Conservation (phyloP, 2,797 vertebrate genomes). For the Delichon dasypus region DNA sequence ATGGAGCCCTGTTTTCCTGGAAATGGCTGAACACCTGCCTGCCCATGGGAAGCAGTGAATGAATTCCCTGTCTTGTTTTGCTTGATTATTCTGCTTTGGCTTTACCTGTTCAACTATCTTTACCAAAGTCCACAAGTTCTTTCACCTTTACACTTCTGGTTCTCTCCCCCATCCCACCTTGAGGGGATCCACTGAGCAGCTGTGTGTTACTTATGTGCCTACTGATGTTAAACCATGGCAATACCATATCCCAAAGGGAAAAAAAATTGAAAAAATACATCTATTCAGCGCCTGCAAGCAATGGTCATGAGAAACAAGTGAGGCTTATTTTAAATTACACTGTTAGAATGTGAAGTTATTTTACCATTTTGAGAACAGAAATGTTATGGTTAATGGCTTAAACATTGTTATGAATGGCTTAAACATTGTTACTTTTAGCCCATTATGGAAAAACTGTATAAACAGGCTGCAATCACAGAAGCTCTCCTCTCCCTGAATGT, state of each 20-base stretch:
- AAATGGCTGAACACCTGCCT: not conserved
- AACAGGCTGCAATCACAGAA: not conserved
- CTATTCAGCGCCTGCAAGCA: not conserved
- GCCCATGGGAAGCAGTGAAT: not conserved
- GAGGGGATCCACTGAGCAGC: fast-evolving
- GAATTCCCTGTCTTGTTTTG: not conserved
- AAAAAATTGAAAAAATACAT: not conserved
- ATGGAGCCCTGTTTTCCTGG: not conserved
- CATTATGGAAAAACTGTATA: not conserved
- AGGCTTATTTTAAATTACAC: not conserved
- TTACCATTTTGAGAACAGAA: not conserved
- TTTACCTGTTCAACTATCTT: not conserved
- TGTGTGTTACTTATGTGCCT: not conserved
- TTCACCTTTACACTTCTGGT: not conserved
- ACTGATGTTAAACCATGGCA: not conserved
- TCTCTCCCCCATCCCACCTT: not conserved
- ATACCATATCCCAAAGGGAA: not conserved
- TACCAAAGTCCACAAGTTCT: fast-evolving
- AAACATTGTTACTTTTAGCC: not conserved
- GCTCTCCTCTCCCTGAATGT: not conserved
- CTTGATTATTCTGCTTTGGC: not conserved
- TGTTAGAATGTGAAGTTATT: not conserved
- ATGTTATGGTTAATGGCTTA: not conserved
- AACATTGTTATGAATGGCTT: not conserved
- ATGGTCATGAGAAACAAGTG: not conserved